These are phyloP conservation scores for Ptychoptera albimana DNA, from an alignment of 2,888 invertebrate species.

Conservation along the genomic window DNA sequence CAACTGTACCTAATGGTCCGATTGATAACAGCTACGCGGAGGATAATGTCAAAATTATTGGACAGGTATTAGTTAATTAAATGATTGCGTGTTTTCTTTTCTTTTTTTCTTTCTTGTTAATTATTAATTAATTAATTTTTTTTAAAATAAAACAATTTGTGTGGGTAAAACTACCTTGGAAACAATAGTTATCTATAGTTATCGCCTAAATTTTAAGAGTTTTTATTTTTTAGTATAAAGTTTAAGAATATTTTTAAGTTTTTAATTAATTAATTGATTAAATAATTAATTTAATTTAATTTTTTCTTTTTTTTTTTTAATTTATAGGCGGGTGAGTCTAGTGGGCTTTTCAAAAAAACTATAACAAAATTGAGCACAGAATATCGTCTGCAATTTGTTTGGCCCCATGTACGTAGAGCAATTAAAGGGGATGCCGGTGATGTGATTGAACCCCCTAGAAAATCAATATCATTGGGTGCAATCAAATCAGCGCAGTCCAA, in stretches of 20 bases:
- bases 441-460: conserved; percentile 43
- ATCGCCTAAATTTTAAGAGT: not conserved
- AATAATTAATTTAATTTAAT: not conserved
- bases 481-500: conserved; percentile 44
- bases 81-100: not conserved
- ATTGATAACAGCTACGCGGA: conserved; percentile 10
- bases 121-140: not conserved
- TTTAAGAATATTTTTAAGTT: conserved; percentile 21
- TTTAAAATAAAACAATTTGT: not conserved
- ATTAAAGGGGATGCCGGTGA: conserved; percentile 36
- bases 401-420: conserved; percentile 45
- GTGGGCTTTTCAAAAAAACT: conserved; percentile 56
- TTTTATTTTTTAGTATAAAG: not conserved
- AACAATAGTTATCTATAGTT: not conserved
- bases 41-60: conserved; percentile 12
- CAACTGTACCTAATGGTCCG: conserved; percentile 21
- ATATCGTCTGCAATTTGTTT: conserved; percentile 79
- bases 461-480: conserved; percentile 78
- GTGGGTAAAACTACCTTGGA: not conserved
- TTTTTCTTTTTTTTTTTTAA: conserved; percentile 9
- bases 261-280: not conserved
- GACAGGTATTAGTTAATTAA: conserved; percentile 21
- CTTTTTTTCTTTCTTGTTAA: not conserved
- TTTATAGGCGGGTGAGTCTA: conserved; percentile 40
- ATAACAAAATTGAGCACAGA: conserved; percentile 65